phyloP scores from a whole-genome alignment of 2,113 vertebrate genomes.

The Hippocampus barbouri region DNA sequence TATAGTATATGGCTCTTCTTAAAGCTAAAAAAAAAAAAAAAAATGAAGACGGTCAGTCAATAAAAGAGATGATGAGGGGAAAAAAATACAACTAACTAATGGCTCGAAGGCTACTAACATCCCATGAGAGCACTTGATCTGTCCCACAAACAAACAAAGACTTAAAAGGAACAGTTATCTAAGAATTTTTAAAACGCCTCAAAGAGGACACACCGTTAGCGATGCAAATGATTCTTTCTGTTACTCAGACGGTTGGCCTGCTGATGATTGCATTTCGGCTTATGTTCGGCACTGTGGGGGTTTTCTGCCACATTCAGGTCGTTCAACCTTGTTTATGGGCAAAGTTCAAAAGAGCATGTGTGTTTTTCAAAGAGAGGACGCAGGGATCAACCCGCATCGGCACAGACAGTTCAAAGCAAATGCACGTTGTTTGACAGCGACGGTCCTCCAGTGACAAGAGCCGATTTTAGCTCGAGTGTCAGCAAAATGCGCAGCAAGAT shows the following conservation, averaged over 20 bases:
- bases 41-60: not conserved
- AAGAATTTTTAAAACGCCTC: no score
- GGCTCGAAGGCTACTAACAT: not conserved
- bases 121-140: not conserved
- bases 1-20: not conserved
- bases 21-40: no score
- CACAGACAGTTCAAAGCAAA: not conserved
- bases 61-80: not conserved
- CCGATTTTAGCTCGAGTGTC: not conserved
- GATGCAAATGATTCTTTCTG: not conserved
- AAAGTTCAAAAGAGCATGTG: conserved; percentile 48
- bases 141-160: not conserved
- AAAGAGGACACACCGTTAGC: not conserved
- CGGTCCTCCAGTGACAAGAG: not conserved
- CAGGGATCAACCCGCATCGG: conserved; percentile 7
- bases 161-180: no score
- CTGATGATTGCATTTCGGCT: not conserved
- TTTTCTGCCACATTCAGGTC: conserved; percentile 42
- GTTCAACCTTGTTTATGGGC: conserved; percentile 32
- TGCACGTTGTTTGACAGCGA: not conserved
- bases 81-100: not conserved
- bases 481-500: not conserved
- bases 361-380: conserved; percentile 24
- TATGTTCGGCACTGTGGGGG: not conserved
- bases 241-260: not conserved